phyloP scores from a whole-genome alignment of 1,140 invertebrate species.

The Asbolus verrucosus region DNA sequence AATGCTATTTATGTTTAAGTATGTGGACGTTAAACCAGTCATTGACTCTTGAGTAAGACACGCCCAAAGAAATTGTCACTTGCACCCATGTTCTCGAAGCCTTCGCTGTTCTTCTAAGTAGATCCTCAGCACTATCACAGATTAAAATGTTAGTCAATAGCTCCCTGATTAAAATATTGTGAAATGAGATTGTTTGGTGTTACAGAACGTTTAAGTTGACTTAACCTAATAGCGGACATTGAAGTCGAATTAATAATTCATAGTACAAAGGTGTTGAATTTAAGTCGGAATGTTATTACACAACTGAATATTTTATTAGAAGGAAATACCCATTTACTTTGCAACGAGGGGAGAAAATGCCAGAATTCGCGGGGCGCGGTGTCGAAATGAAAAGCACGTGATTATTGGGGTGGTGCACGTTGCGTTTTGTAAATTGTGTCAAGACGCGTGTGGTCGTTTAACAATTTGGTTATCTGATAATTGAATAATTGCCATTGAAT shows the following conservation, averaged over 20 bases:
- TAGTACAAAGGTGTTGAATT: conserved; percentile 26
- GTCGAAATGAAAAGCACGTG: conserved; percentile 1
- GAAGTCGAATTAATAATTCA: conserved; percentile 14
- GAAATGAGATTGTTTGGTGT: too few relatives aligned
- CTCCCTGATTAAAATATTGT: too few relatives aligned
- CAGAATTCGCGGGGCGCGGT: neutral
- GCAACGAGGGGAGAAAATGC: conserved; percentile 21
- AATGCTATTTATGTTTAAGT: too few relatives aligned
- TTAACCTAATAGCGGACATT: conserved; percentile 12
- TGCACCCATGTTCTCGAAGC: too few relatives aligned
- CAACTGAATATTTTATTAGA: conserved; percentile 35
- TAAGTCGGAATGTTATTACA: conserved; percentile 35
- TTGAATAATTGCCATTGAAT: conserved; percentile 26
- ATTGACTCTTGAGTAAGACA: too few relatives aligned
- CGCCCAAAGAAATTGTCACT: too few relatives aligned
- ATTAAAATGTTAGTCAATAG: too few relatives aligned
- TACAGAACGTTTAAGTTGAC: neutral
- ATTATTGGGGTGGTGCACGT: conserved; percentile 14
- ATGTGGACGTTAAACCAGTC: too few relatives aligned
- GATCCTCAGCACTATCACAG: too few relatives aligned
- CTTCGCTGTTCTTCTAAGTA: too few relatives aligned
- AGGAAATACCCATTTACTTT: conserved; percentile 33
- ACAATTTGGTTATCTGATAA: conserved; percentile 25
- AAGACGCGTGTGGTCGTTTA: conserved; percentile 31
- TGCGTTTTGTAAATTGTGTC: neutral